A percentile compares a stretch with the other conserved stretches of the same genome.
These are phyloP conservation scores for Odiellus spinosus DNA, from an alignment of 2,888 invertebrate genomes.

Conservation along the genomic window DNA sequence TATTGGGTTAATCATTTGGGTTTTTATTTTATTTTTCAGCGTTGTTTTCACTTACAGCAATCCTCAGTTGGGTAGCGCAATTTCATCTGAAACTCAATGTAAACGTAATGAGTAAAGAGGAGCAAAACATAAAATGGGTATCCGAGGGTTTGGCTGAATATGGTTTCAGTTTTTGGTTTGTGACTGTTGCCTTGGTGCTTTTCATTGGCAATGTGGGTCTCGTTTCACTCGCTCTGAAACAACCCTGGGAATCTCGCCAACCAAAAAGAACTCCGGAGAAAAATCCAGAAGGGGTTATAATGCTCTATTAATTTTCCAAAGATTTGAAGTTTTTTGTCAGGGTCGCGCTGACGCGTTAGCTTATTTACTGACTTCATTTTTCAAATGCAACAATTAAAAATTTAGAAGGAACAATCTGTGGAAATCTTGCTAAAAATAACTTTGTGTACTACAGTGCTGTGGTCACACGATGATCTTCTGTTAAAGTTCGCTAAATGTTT, in stretches of 20 bases:
- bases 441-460: too few relatives aligned
- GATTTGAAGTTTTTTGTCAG: background rate
- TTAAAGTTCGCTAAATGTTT: too few relatives aligned
- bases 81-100: conserved; percentile 61
- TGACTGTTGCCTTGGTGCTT: conserved; percentile 50
- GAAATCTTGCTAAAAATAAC: too few relatives aligned
- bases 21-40: conserved; percentile 39
- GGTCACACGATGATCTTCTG: too few relatives aligned
- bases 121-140: conserved; percentile 62
- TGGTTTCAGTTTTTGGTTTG: conserved; percentile 78
- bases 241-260: conserved; percentile 43
- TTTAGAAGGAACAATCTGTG: too few relatives aligned
- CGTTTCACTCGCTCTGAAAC: conserved; percentile 53
- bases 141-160: conserved; percentile 63
- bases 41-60: conserved; percentile 52
- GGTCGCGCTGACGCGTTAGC: too few relatives aligned
- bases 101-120: conserved; percentile 65
- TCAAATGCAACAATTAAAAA: too few relatives aligned
- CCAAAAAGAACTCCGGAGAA: conserved; percentile 43
- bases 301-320: conserved; percentile 45
- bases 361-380: too few relatives aligned
- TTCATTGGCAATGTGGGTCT: conserved; percentile 56
- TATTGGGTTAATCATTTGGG: too few relatives aligned
- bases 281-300: conserved; percentile 48
- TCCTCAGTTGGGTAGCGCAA: conserved; percentile 66